phyloP scores from a whole-genome alignment of 2,797 vertebrate species.

The Telmatherina bonti region DNA sequence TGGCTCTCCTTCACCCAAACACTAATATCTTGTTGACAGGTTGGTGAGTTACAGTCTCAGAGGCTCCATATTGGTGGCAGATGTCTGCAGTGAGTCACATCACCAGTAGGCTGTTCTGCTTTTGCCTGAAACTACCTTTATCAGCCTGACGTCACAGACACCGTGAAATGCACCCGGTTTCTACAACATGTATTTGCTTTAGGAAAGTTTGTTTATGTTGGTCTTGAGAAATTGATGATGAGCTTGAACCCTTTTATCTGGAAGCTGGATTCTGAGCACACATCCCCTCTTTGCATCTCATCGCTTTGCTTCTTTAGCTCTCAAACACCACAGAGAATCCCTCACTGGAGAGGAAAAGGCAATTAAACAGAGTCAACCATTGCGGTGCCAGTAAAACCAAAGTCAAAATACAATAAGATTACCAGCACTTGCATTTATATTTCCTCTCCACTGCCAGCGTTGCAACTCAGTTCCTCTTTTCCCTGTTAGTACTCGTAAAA shows the following conservation, averaged over 20 bases:
- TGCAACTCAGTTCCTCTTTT: constrained; percentile 40
- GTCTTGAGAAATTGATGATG: constrained; percentile 45
- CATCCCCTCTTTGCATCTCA: constrained; percentile 52
- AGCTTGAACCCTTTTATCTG: constrained; percentile 58
- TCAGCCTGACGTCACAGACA: constrained; percentile 24
- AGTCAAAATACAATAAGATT: constrained; percentile 58
- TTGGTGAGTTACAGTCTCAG: constrained; percentile 51
- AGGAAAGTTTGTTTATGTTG: constrained; percentile 63
- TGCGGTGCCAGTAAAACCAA: constrained; percentile 57
- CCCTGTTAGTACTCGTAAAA: constrained; percentile 8
- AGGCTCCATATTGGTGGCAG: constrained; percentile 32
- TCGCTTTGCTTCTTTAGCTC: constrained; percentile 57
- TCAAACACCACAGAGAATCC: constrained; percentile 55
- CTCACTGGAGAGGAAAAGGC: constrained; percentile 56
- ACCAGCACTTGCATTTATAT: constrained; percentile 46
- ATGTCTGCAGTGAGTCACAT: constrained; percentile 60
- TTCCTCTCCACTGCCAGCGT: constrained; percentile 37
- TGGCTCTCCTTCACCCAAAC: constrained; percentile 52
- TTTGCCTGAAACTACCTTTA: constrained; percentile 33
- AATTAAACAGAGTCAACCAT: constrained; percentile 72
- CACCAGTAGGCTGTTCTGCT: constrained; percentile 36
- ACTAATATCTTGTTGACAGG: constrained; percentile 59
- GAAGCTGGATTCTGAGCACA: constrained; percentile 48
- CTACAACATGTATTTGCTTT: constrained; percentile 40
- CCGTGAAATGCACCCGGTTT: constrained; percentile 23